Base-by-base conservation (phyloP, 2,113 vertebrate genomes). In the Crotalus tigris region DNA sequence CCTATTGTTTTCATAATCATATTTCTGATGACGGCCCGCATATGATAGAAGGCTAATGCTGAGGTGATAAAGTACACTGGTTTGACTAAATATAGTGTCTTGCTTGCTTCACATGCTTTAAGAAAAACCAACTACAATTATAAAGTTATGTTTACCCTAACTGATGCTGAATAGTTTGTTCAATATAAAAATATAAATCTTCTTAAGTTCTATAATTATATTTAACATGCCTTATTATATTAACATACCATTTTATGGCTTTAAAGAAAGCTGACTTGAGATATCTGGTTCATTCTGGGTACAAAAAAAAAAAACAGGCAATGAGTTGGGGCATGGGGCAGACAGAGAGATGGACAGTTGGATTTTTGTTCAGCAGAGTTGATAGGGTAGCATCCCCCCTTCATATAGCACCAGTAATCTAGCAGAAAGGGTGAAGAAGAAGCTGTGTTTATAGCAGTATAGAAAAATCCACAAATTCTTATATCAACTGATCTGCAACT, bases 161-260 rank as follows among this genome's bases (percentile, higher is more conserved):
- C 75, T 95, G 93, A 95, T 92, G 94, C 93, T 55, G 26, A n/a
- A 3, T 12, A 12, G 93, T 90, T 87, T 46, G 88, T 94, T 97
- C 95, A 88, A 94, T 96, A 92, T 0, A 8, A 88, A 94, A 92
- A 97, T 33, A 96, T 94, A 91, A 95, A 75, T 95, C 1, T n/a
- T 58, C 64, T 75, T 33, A 75, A 33, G 7, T 75, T 21, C 94
- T 0, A 0, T 85, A 95, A 46, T 93, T 75, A 87, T 90, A 46
- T 95, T 95, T 93, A 87, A 87, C 88, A 64, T 12, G 39, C 49
- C 49, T 51, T 51, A 51, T 51, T 51, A 51, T 51, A 51, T 51
- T 9, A 51, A 51, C 49, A 51, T 51, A 51, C 49, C 49, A 51
- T 51, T 51, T 51, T 51, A 9, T 88, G 88, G 1, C 91, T 90